Evolutionary conservation across 1,140 invertebrate species (phyloP).

Genomic region (Penaeus indicus): DNA sequence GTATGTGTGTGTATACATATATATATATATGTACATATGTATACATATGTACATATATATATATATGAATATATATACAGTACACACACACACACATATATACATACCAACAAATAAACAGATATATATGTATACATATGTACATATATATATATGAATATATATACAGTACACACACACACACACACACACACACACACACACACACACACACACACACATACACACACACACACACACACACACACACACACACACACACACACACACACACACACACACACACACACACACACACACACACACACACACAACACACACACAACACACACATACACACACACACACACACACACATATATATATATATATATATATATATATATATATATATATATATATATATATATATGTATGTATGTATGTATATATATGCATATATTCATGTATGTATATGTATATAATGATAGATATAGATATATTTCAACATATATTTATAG

Average conservation of each 20-base stretch:
- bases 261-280: neutral
- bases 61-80: too few species aligned
- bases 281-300: neutral
- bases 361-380: constrained; percentile 20
- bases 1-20: too few species aligned
- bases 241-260: too few species aligned
- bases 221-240: neutral
- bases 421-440: constrained; percentile 1
- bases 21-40: too few species aligned
- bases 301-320: neutral
- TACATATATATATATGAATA: too few species aligned
- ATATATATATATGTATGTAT: neutral
- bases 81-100: too few species aligned
- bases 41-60: too few species aligned
- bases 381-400: neutral
- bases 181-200: neutral
- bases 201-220: neutral
- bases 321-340: too few species aligned
- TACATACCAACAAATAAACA: too few species aligned
- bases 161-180: too few species aligned
- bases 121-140: too few species aligned
- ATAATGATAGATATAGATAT: neutral
- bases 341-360: neutral
- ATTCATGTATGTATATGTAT: neutral
- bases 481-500: neutral